Evolutionary conservation across 2,797 vertebrate genomes (phyloP).

Genomic region (Paramormyrops hopkinsi): DNA sequence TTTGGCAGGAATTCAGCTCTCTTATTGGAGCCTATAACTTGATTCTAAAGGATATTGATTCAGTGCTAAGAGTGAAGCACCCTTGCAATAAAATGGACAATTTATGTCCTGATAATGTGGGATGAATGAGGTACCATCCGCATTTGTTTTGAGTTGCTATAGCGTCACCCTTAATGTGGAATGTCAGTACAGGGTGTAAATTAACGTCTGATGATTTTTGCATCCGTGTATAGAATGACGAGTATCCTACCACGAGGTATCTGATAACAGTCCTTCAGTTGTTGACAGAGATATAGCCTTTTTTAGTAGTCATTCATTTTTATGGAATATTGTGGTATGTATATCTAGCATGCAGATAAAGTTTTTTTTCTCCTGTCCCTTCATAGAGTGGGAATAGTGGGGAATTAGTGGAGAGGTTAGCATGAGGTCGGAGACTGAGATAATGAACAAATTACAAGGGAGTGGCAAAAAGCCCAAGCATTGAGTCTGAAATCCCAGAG

Average conservation of each 20-base stretch:
- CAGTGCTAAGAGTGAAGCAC: not conserved
- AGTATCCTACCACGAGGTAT: not conserved
- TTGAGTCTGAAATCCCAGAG: slow-evolving; percentile 5
- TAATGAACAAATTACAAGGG: slow-evolving; percentile 6
- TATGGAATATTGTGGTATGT: not conserved
- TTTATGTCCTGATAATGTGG: not conserved
- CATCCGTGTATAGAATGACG: not conserved
- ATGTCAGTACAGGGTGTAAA: not conserved
- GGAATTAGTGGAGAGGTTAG: not conserved
- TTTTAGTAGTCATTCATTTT: not conserved
- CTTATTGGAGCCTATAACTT: not conserved
- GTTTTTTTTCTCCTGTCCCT: not conserved
- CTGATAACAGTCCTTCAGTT: not conserved
- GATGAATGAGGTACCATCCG: not conserved
- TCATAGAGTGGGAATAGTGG: not conserved
- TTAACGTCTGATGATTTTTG: not conserved
- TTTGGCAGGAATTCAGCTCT: not conserved
- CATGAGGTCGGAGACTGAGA: not conserved
- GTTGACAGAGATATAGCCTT: not conserved
- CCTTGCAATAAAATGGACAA: not conserved
- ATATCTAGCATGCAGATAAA: not conserved
- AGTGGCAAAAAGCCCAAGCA: not conserved
- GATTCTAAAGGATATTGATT: not conserved
- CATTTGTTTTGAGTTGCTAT: not conserved
- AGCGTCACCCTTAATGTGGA: not conserved